A percentile compares a stretch with the other conserved stretches of the same genome.
Evolutionary conservation across 1,140 invertebrate genomes (phyloP).

Genomic region (Liolophura sinensis): DNA sequence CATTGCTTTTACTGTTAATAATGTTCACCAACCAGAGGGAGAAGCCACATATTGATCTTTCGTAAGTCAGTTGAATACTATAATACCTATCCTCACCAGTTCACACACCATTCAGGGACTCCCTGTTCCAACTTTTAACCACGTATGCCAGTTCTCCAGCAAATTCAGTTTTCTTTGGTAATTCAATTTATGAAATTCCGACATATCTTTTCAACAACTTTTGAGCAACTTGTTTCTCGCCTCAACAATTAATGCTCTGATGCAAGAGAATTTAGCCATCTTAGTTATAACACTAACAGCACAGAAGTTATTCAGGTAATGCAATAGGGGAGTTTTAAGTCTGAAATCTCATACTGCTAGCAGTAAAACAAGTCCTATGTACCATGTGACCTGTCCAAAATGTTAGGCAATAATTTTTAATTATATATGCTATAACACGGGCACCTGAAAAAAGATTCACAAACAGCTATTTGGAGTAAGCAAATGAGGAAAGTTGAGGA

Average conservation of each 20-base stretch:
- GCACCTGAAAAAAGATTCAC: no score
- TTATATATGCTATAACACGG: no score
- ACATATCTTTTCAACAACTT: neutral
- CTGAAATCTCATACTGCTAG: no score
- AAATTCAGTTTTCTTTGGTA: neutral
- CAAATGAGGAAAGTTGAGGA: no score
- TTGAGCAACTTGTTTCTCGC: neutral
- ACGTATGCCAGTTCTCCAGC: neutral
- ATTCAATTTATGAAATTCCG: neutral
- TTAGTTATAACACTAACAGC: neutral
- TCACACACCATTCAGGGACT: neutral
- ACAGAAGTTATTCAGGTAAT: no score
- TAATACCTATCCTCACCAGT: neutral
- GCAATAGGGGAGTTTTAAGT: no score
- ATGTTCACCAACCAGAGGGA: no score
- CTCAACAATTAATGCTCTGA: neutral
- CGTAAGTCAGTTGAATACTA: neutral
- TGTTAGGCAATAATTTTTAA: no score
- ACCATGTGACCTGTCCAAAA: no score
- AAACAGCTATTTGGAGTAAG: no score
- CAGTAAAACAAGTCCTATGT: no score
- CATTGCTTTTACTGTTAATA: constrained; percentile 6
- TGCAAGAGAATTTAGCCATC: neutral
- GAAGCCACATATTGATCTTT: no score
- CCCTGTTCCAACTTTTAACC: neutral